These are phyloP conservation scores for Mylabris phalerata DNA, from an alignment of 1,140 invertebrate genomes.

Conservation along the genomic window DNA sequence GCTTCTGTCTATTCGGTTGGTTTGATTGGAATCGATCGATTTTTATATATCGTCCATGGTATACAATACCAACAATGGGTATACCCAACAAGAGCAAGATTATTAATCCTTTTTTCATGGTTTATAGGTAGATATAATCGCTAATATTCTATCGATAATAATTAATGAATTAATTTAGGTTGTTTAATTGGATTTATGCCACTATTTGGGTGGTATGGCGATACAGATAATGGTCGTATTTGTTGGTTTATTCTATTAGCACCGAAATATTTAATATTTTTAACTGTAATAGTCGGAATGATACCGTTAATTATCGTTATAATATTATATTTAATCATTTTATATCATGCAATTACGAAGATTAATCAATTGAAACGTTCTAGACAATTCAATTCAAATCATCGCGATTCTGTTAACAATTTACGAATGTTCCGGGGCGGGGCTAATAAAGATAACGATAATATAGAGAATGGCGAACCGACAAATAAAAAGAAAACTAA, in stretches of 20 bases:
- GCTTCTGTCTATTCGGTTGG: slow-evolving; percentile 53
- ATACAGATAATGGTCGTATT: slow-evolving; percentile 39
- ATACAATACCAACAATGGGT: slow-evolving; percentile 51
- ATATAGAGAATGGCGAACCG: neutral
- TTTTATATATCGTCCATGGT: slow-evolving; percentile 52
- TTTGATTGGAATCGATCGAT: slow-evolving; percentile 51
- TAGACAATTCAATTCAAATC: slow-evolving; percentile 18
- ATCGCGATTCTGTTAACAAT: slow-evolving; percentile 14
- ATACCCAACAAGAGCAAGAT: slow-evolving; percentile 45
- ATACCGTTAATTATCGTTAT: slow-evolving; percentile 47
- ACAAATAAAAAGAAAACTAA: neutral
- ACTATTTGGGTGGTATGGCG: slow-evolving; percentile 47
- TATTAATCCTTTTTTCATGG: slow-evolving; percentile 48
- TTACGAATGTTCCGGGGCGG: slow-evolving; percentile 32
- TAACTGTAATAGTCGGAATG: slow-evolving; percentile 47
- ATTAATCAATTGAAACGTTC: slow-evolving; percentile 41
- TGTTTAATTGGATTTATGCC: slow-evolving; percentile 49
- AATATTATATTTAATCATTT: slow-evolving; percentile 49
- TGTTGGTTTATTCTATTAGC: slow-evolving; percentile 50
- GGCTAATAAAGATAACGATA: slow-evolving; percentile 1
- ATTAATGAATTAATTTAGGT: slow-evolving; percentile 39
- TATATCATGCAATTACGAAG: slow-evolving; percentile 46
- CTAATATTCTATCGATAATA: neutral
- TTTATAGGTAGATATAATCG: slow-evolving; percentile 42
- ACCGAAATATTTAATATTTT: slow-evolving; percentile 44